Conservation (phyloP, 2,113 vertebrate species). For the Sander vitreus region DNA sequence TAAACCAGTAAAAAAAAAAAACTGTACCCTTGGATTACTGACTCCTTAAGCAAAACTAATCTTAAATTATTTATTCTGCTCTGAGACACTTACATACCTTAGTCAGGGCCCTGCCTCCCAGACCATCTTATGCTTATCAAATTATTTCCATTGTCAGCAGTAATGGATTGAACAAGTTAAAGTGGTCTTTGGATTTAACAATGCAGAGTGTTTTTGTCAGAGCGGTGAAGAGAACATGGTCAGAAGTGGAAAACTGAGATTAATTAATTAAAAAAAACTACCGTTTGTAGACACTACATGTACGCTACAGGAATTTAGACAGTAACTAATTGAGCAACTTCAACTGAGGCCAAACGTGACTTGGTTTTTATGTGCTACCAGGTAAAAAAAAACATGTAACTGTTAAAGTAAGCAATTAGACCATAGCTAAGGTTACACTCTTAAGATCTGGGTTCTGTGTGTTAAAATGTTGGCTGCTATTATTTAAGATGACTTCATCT, state of each 20-base stretch:
- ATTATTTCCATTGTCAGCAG: constrained; percentile 21
- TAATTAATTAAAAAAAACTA: not conserved
- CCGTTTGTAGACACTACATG: not conserved
- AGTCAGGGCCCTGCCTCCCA: not conserved
- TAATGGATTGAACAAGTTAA: not conserved
- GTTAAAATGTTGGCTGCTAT: too few species aligned
- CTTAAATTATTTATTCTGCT: constrained; percentile 52
- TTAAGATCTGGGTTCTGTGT: too few species aligned
- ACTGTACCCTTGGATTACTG: not conserved
- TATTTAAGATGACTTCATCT: too few species aligned
- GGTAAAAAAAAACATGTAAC: too few species aligned
- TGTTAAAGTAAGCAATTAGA: too few species aligned
- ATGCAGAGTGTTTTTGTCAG: not conserved
- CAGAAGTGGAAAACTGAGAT: not conserved
- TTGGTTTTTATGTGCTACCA: too few species aligned
- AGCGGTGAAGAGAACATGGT: not conserved
- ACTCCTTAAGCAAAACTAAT: constrained; percentile 64
- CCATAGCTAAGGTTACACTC: too few species aligned
- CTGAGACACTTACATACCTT: not conserved
- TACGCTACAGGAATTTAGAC: too few species aligned
- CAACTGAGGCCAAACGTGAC: too few species aligned
- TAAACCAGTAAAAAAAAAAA: constrained; percentile 7
- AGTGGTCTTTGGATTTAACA: not conserved
- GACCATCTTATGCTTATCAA: constrained; percentile 14
- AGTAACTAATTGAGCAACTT: too few species aligned